A percentile compares a stretch with the other conserved stretches of the same genome.
Conservation (phyloP, 2,113 vertebrate species). For the Urocolius indicus region DNA sequence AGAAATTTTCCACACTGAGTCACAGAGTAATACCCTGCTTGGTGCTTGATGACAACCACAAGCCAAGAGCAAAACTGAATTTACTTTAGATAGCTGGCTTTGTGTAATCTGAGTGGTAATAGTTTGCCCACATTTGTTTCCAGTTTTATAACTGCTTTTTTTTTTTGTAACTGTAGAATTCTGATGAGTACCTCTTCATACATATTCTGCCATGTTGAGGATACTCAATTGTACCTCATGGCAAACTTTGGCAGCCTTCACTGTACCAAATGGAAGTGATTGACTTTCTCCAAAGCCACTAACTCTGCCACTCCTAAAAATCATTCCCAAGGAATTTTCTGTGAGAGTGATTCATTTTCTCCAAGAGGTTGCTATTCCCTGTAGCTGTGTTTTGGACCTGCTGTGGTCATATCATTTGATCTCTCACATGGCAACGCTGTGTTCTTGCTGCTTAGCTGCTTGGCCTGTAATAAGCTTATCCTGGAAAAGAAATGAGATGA, state of each 20-base stretch:
- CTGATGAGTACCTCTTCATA: neutral
- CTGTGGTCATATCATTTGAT: slow-evolving; percentile 26
- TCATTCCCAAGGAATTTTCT: slow-evolving; percentile 8
- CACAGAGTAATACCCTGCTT: neutral
- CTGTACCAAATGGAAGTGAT: slow-evolving; percentile 12
- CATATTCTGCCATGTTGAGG: neutral
- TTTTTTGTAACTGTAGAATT: neutral
- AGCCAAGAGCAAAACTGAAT: neutral
- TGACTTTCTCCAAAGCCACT: slow-evolving; percentile 42
- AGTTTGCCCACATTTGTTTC: neutral
- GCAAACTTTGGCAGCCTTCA: neutral
- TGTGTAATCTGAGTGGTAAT: neutral
- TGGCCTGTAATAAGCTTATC: slow-evolving; percentile 21
- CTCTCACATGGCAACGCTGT: neutral
- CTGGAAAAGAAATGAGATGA: slow-evolving; percentile 43
- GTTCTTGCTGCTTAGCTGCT: neutral
- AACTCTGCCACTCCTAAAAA: slow-evolving; percentile 26
- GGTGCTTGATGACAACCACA: neutral
- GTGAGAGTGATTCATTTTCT: slow-evolving; percentile 38
- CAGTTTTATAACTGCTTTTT: neutral
- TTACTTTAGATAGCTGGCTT: neutral
- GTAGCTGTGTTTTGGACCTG: slow-evolving; percentile 18
- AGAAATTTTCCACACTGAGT: neutral
- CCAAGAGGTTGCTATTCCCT: neutral
- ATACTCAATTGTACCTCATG: neutral